Evolutionary conservation across 2,113 vertebrate genomes (phyloP).

Genomic region (Cichladusa arquata): DNA sequence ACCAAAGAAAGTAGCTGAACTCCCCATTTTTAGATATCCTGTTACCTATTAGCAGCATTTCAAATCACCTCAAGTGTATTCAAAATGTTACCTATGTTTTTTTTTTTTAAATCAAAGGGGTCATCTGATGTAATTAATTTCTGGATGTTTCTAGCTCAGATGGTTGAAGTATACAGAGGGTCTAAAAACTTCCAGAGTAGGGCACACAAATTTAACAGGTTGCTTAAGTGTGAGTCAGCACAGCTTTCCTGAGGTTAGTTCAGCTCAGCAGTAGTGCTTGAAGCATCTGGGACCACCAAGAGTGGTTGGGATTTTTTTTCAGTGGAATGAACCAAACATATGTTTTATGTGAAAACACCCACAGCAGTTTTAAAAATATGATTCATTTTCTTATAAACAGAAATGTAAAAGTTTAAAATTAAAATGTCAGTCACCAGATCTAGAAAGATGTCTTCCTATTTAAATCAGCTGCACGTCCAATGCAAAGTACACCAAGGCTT

Average conservation of each 20-base stretch:
- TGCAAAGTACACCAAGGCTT: background rate
- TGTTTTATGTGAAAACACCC: background rate
- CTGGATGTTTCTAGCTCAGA: background rate
- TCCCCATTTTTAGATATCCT: background rate
- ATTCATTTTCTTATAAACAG: constrained; percentile 31
- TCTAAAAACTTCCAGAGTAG: background rate
- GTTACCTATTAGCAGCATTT: background rate
- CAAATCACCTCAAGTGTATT: background rate
- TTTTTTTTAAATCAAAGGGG: background rate
- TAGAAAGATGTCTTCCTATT: constrained; percentile 5
- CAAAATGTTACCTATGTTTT: background rate
- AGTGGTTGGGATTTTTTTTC: background rate
- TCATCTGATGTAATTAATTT: background rate
- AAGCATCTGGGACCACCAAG: background rate
- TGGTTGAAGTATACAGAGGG: background rate
- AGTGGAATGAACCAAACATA: background rate
- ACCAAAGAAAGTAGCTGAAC: background rate
- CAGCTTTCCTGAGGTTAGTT: background rate
- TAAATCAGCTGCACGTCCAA: background rate
- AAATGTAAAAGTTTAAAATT: background rate
- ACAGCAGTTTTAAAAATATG: background rate
- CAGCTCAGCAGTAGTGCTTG: background rate
- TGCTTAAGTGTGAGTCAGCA: background rate
- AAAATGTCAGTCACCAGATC: constrained; percentile 7
- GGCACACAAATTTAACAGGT: background rate